Percentiles rank a stretch among this genome's conserved stretches.
These are phyloP conservation scores for Cantharis flavilabris DNA, from an alignment of 2,888 invertebrate species.

Conservation along the genomic window DNA sequence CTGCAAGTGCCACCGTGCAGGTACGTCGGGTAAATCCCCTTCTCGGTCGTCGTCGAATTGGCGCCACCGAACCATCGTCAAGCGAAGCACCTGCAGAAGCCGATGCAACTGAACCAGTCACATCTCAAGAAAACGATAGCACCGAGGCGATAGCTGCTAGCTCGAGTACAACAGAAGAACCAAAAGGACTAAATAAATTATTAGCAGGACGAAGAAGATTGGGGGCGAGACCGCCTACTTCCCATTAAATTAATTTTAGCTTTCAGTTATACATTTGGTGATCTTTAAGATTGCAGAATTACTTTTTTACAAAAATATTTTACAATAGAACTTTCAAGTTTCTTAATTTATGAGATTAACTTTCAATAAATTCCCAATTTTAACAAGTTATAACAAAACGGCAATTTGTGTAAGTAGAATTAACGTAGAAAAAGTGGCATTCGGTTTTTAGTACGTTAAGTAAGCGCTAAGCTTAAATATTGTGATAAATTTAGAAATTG, in stretches of 20 bases:
- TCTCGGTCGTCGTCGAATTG: slow-evolving; percentile 58
- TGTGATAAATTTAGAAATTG: neutral
- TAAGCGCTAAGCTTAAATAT: neutral
- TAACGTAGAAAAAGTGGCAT: neutral
- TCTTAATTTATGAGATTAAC: neutral
- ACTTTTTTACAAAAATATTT: neutral
- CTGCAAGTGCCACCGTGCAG: slow-evolving; percentile 59
- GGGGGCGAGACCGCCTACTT: slow-evolving; percentile 63
- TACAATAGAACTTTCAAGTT: neutral
- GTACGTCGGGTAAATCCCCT: slow-evolving; percentile 63
- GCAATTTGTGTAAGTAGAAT: neutral
- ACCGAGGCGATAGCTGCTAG: slow-evolving; percentile 40
- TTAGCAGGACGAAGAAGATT: slow-evolving; percentile 72
- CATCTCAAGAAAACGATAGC: slow-evolving; percentile 39
- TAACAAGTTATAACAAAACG: neutral
- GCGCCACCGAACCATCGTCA: slow-evolving; percentile 46
- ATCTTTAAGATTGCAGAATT: neutral
- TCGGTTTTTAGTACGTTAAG: neutral
- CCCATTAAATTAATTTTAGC: slow-evolving; percentile 39
- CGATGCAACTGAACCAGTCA: slow-evolving; percentile 34
- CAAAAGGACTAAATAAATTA: slow-evolving; percentile 69
- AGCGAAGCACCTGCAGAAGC: slow-evolving; percentile 24
- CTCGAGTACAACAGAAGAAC: slow-evolving; percentile 54
- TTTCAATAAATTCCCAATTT: neutral
- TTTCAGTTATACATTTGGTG: neutral